Evolutionary conservation across 1,140 invertebrate species (phyloP).

Genomic region (Lepidurus apus): DNA sequence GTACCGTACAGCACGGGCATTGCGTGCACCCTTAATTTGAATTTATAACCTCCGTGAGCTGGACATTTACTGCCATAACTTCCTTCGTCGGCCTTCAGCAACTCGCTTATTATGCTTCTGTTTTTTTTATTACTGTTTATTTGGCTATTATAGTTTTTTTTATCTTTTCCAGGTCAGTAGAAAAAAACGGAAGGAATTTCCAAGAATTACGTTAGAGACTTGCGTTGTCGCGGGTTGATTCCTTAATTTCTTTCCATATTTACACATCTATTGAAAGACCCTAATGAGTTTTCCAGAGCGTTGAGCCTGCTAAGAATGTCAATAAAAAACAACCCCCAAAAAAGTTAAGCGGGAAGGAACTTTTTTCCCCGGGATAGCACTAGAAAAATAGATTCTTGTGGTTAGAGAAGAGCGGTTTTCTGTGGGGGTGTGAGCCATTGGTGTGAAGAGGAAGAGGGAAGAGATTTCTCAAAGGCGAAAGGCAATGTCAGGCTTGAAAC

Average conservation of each 20-base stretch:
- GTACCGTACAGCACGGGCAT: too few species aligned
- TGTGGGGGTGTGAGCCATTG: background rate
- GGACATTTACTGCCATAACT: too few species aligned
- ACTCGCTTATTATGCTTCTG: too few species aligned
- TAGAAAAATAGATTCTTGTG: slow-evolving; percentile 5
- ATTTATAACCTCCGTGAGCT: too few species aligned
- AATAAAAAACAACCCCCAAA: background rate
- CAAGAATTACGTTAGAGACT: background rate
- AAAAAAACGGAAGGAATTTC: too few species aligned
- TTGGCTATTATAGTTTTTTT: too few species aligned
- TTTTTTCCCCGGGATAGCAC: background rate
- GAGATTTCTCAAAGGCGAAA: background rate
- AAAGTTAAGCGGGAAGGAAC: background rate
- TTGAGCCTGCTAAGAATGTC: background rate
- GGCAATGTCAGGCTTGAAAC: slow-evolving; percentile 4
- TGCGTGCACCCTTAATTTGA: too few species aligned
- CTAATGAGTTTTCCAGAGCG: background rate
- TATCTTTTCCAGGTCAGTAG: too few species aligned
- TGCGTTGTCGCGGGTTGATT: background rate
- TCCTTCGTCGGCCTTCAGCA: too few species aligned
- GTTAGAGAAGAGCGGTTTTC: background rate
- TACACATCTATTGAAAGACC: background rate
- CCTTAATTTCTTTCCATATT: slow-evolving; percentile 6
- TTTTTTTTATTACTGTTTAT: too few species aligned
- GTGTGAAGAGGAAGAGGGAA: background rate